Percentiles rank a stretch among this genome's conserved stretches.
Conservation (phyloP, 2,113 vertebrate species). For the Nannobrachium achirus region DNA sequence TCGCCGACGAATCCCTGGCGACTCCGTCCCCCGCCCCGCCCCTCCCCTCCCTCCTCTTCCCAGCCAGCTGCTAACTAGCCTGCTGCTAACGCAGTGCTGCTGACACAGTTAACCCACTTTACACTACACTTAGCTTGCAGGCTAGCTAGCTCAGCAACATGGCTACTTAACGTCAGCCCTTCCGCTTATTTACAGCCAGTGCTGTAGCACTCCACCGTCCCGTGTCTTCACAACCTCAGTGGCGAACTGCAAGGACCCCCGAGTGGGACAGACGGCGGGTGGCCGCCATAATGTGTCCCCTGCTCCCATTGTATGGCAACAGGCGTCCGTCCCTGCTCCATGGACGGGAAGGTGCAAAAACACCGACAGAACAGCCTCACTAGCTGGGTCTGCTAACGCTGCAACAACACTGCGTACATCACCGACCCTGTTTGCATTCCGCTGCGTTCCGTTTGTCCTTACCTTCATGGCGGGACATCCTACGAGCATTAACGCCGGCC, state of each 20-base stretch:
- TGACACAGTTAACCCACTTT: slow-evolving; percentile 49
- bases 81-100: slow-evolving; percentile 31
- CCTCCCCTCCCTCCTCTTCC: slow-evolving; percentile 44
- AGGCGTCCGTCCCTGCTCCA: slow-evolving; percentile 34
- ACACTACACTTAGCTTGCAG: slow-evolving; percentile 35
- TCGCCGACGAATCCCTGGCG: background rate
- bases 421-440: background rate
- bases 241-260: background rate
- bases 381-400: slow-evolving; percentile 59
- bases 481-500: slow-evolving; percentile 70
- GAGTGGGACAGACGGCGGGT: background rate
- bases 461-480: slow-evolving; percentile 90
- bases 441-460: slow-evolving; percentile 26
- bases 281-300: slow-evolving; percentile 42
- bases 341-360: slow-evolving; percentile 62
- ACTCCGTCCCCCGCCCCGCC: slow-evolving; percentile 13
- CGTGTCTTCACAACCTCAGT: background rate
- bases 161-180: slow-evolving; percentile 35
- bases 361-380: slow-evolving; percentile 44
- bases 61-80: slow-evolving; percentile 34
- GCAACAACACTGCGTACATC: slow-evolving; percentile 29
- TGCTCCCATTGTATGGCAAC: slow-evolving; percentile 46
- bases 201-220: slow-evolving; percentile 15
- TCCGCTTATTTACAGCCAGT: slow-evolving; percentile 47
- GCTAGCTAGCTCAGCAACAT: slow-evolving; percentile 41